Base-by-base conservation (phyloP, 2,888 invertebrate species). In the Drosophila anomelani region DNA sequence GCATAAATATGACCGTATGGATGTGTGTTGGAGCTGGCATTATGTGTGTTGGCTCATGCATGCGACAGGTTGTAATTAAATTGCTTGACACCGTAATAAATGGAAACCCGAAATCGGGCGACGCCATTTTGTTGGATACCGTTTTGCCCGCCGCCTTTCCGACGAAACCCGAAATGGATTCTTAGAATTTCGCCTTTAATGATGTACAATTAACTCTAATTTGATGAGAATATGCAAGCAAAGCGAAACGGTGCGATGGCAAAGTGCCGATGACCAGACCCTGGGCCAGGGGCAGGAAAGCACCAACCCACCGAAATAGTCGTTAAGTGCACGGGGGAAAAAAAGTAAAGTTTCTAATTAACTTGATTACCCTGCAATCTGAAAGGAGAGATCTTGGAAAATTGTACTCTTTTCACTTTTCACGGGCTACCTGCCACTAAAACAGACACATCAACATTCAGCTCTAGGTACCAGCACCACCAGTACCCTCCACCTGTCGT, bases 191-290 rank as follows among this genome's bases (percentile, higher is more conserved):
- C 56, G 72, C 72, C 70, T 86, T 77, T 86, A 85, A 85, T 88
- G 81, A 86, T 76, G 77, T 78, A 80, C 77, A 88, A 85, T 85
- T 85, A 85, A 88, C 80, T 88, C 73, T 84, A 85, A 85, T 85
- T 88, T 84, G 63, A 75, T 71, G 72, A 71, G 80, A 88, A 85
- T 88, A 84, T 84, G 87, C 85, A 88, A 80, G 83, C 80, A 80
- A 85, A 85, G 76, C 76, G 78, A 64, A 75, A 44, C 66, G 46
- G n/a, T 12, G 49, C 43, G 34, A 59, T 58, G 36, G 46, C 39
- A 64, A 84, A 76, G 55, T 61, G 68, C 44, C 58, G 68, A 75
- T 78, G 66, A 62, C 74, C 61, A 64, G 43, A 53, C 46, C 10
- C 5, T 9, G 32, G 34, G 32, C 4, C 20, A 20, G 51, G 10